Evolutionary conservation across 2,113 vertebrate genomes (phyloP), one percentile per base, ranked within the genome.

Genomic region (Cephalopholis sonnerati): DNA sequence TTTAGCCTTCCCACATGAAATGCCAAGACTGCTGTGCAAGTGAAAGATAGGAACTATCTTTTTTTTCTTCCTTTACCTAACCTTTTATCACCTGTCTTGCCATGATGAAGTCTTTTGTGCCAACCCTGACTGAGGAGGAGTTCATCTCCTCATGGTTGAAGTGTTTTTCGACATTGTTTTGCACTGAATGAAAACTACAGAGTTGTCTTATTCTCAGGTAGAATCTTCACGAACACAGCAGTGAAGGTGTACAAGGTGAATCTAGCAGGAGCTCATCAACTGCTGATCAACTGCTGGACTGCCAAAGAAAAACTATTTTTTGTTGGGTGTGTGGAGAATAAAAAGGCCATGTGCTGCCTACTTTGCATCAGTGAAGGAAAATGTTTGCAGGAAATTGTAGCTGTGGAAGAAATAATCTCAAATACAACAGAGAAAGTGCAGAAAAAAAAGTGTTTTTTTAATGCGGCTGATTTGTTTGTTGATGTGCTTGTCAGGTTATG

Each of bases 401-500:
- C 32, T 57, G 17, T 44, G 29, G 68, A 54, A 41, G 29, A 81
- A 65, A 66, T n/a, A 15, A 73, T 29, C 58, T 83, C 63, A 77
- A 70, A 65, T 48, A 59, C 12, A 77, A 12, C 17, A 83, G 11
- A 5, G 7, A 7, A 77, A 57, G 25, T 73, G 48, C 7, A 25
- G 51, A 29, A 66, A 77, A 73, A 79, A 13, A 27, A 48, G 7
- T n/a, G 32, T 25, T 8, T 32, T 81, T 25, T 44, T 53, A 24
- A 62, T 55, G 59, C 57, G 12, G 41, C 65, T 71, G 39, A 65
- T 82, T 72, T 81, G 41, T 64, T 63, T 81, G 73, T 64, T 84
- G 66, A n/a, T 71, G 25, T 75, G 17, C 85, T 82, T 82, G 67
- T 84, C 65, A 46, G 46, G 61, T 63, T 76, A 44, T 24, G 22